Conservation (phyloP, 2,888 invertebrate species). For the Melieria picta region DNA sequence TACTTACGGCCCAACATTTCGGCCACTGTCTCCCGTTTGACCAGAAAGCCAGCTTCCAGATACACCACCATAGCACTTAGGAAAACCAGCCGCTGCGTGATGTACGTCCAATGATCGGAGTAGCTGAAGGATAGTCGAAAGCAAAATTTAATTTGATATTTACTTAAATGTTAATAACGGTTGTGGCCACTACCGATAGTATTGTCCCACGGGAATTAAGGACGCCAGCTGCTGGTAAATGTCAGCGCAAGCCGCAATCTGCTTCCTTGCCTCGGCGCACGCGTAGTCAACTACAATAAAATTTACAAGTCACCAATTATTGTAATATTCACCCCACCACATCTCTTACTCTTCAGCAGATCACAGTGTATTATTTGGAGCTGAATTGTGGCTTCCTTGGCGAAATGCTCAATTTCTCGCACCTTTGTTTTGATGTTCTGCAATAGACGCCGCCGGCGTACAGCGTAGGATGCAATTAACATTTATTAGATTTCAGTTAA, state of each 20-base stretch:
- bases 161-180: neutral
- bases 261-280: conserved; percentile 72
- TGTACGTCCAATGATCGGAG: conserved; percentile 88
- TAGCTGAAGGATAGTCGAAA: conserved; percentile 67
- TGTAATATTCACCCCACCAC: neutral
- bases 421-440: conserved; percentile 60
- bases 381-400: conserved; percentile 80
- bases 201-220: conserved; percentile 80
- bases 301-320: neutral
- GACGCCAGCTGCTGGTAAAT: conserved; percentile 74
- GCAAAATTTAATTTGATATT: neutral
- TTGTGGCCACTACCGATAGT: conserved; percentile 72
- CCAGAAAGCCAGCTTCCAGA: conserved; percentile 80
- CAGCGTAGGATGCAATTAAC: neutral
- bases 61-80: conserved; percentile 81
- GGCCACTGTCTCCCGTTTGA: conserved; percentile 79
- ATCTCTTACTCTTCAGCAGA: conserved; percentile 72
- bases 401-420: conserved; percentile 79
- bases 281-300: conserved; percentile 69
- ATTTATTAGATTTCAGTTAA: neutral
- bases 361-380: conserved; percentile 86
- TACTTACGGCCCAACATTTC: conserved; percentile 79
- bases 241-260: conserved; percentile 74
- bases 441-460: neutral
- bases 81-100: conserved; percentile 83